phyloP scores from a whole-genome alignment of 2,113 vertebrate species.

The Cheirogaleus medius region DNA sequence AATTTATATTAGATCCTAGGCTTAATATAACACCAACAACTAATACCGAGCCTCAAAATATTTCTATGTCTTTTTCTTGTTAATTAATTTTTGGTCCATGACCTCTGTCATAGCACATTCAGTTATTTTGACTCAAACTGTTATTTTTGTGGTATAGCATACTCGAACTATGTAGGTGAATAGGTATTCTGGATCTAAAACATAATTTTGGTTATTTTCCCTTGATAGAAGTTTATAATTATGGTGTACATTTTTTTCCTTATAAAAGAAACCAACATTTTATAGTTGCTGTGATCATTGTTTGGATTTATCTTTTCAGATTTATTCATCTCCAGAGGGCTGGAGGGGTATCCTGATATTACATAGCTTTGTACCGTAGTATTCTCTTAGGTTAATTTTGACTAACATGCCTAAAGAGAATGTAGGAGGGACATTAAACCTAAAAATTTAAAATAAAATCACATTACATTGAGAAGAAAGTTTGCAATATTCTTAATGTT shows the following conservation, averaged over 20 bases:
- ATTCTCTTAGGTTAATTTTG: background rate
- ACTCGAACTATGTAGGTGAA: background rate
- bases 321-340: background rate
- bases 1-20: background rate
- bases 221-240: background rate
- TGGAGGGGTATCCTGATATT: background rate
- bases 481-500: background rate
- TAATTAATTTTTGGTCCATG: background rate
- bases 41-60: background rate
- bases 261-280: background rate
- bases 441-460: background rate
- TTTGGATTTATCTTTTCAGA: slow-evolving; percentile 34
- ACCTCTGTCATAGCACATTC: background rate
- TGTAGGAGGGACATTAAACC: background rate
- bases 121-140: background rate
- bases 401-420: background rate
- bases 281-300: background rate
- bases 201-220: background rate
- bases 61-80: background rate
- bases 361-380: background rate
- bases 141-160: background rate
- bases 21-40: background rate
- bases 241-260: background rate
- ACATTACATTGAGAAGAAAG: background rate
- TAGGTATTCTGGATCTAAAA: background rate